phyloP scores from a whole-genome alignment of 2,797 vertebrate genomes.

The Leptatherina wallacei region DNA sequence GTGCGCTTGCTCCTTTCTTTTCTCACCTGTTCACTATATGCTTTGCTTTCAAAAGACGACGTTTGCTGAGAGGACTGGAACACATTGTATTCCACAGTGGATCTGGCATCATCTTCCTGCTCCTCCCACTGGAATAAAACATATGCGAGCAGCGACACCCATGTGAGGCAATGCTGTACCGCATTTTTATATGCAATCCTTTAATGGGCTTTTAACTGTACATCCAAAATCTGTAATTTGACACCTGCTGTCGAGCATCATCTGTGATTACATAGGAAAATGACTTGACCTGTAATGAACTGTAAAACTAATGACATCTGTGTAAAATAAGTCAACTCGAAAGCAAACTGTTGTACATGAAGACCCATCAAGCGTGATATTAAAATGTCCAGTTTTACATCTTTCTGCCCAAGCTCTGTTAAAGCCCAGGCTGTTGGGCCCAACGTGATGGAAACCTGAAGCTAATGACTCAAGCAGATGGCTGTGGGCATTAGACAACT shows the following conservation, averaged over 20 bases:
- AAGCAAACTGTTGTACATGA: constrained; percentile 80
- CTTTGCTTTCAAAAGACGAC: constrained; percentile 56
- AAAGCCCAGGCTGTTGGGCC: constrained; percentile 57
- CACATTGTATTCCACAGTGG: constrained; percentile 45
- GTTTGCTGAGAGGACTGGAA: constrained; percentile 30
- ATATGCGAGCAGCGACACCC: constrained; percentile 24
- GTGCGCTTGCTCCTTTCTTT: constrained; percentile 50
- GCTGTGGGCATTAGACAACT: constrained; percentile 79
- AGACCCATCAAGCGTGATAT: constrained; percentile 78
- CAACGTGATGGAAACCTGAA: constrained; percentile 71
- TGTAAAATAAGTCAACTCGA: constrained; percentile 70
- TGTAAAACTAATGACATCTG: constrained; percentile 76
- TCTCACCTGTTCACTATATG: constrained; percentile 44
- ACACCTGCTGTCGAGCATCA: constrained; percentile 67
- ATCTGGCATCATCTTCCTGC: constrained; percentile 32
- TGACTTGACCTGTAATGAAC: constrained; percentile 76
- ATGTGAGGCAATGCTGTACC: constrained; percentile 25
- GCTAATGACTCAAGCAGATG: constrained; percentile 81
- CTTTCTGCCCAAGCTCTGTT: constrained; percentile 56
- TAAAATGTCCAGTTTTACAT: constrained; percentile 81
- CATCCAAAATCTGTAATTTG: constrained; percentile 63
- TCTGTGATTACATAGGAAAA: constrained; percentile 69
- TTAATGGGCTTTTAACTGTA: constrained; percentile 63
- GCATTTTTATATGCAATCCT: constrained; percentile 45
- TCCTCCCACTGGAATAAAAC: constrained; percentile 34